Evolutionary conservation across 2,113 vertebrate genomes (phyloP).

Genomic region (Hoplias malabaricus): DNA sequence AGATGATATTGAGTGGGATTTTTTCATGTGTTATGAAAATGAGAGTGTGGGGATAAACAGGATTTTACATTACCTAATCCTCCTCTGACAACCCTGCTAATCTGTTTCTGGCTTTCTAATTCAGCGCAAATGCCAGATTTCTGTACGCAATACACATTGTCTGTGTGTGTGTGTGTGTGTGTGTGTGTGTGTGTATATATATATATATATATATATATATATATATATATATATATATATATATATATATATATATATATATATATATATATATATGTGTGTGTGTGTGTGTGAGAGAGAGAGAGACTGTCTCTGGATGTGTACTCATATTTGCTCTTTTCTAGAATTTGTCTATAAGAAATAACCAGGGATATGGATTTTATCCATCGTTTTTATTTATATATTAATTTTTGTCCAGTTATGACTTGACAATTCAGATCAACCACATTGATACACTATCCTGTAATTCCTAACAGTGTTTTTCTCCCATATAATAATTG

Average conservation of each 20-base stretch:
- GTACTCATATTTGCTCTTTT: too few species aligned
- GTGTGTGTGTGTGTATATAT: not conserved
- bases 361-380: too few species aligned
- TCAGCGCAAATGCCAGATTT: constrained; percentile 51
- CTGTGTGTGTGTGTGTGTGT: not conserved
- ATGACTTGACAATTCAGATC: too few species aligned
- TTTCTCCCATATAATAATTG: too few species aligned
- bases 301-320: not conserved
- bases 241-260: not conserved
- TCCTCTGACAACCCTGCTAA: constrained; percentile 39
- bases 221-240: not conserved
- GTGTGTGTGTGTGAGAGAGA: not conserved
- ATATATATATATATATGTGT: not conserved
- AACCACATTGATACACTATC: too few species aligned
- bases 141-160: constrained; percentile 34
- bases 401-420: too few species aligned
- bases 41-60: constrained; percentile 38
- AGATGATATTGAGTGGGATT: constrained; percentile 38
- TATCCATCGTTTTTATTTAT: too few species aligned
- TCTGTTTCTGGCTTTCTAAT: constrained; percentile 45
- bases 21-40: constrained; percentile 40
- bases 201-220: not conserved
- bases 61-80: constrained; percentile 54
- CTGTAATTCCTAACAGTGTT: too few species aligned
- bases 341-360: too few species aligned